These are phyloP conservation scores for Lithophane semibrunnea DNA, from an alignment of 2,888 invertebrate genomes.

Conservation along the genomic window DNA sequence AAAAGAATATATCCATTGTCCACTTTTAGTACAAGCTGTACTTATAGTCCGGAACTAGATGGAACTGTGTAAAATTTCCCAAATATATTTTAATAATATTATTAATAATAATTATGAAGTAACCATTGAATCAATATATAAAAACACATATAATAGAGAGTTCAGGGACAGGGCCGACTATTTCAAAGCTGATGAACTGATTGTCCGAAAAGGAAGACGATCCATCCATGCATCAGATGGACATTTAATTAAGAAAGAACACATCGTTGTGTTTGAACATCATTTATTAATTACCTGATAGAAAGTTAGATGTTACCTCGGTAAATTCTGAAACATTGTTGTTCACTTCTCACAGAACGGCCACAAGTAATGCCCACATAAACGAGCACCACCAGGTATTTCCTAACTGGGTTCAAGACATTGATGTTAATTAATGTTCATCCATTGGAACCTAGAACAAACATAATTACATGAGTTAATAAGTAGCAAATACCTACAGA, in stretches of 20 bases:
- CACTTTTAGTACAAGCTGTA: background rate
- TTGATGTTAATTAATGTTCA: background rate
- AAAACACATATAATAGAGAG: background rate
- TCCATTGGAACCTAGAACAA: background rate
- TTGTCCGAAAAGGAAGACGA: background rate
- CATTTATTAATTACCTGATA: background rate
- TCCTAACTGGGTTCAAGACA: background rate
- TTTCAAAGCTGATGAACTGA: background rate
- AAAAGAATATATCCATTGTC: background rate
- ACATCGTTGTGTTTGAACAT: background rate
- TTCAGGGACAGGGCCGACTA: background rate
- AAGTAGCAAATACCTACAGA: background rate
- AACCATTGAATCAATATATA: background rate
- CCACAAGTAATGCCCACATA: background rate
- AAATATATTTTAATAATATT: background rate
- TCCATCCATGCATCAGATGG: background rate
- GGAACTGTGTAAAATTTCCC: background rate
- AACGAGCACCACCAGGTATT: background rate
- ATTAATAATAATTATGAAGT: background rate
- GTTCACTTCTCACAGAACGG: background rate
- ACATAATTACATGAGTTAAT: background rate
- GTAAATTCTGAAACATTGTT: background rate
- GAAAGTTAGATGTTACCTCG: background rate
- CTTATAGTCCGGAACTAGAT: background rate
- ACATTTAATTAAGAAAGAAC: background rate